Evolutionary conservation across 2,797 vertebrate genomes (phyloP), one percentile per base, ranked within the genome.

Genomic region (Syngnathus rostellatus): DNA sequence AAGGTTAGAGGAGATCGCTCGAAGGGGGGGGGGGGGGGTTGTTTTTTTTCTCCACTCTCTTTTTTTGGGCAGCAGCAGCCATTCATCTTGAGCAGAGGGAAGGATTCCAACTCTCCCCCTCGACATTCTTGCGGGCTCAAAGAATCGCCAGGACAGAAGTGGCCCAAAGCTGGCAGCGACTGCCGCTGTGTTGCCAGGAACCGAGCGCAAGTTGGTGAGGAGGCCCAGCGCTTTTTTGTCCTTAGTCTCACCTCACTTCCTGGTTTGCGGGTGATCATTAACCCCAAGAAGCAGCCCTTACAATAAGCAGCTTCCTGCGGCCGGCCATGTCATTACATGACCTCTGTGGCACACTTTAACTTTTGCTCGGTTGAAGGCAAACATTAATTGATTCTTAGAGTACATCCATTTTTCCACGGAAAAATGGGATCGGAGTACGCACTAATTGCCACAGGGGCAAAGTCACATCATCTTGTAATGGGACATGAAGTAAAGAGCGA

Each of bases 71-170:
- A 75, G 81, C 41, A 75, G 81, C 72, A 84, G 63, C 82, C 86
- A 89, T 89, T 91, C 85, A 89, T 82, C 81, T 81, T 77, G 77
- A 78, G 74, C 77, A 81, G 70, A 81, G 83, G 81, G 80, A 87
- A 81, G 23, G 67, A 72, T 78, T 90, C 86, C 83, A 89, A 82
- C 78, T 83, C 82, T 80, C 79, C 83, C 80, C 80, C 79, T 80
- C 76, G 75, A 88, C 87, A 91, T 91, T 92, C 89, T 87, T 89
- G 81, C 83, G 77, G 73, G 68, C 78, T 89, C 84, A 88, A 88
- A 88, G 85, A 88, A 85, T 75, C 77, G 81, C 77, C 70, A 54
- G 76, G 83, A 89, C 78, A 85, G 82, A 89, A 89, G 87, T 90
- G 87, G 89, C 87, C 87, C 75, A 81, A 85, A 85, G 81, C 89